These are phyloP conservation scores for Halcyon leucocephala DNA, from an alignment of 2,797 vertebrate species.

Conservation along the genomic window DNA sequence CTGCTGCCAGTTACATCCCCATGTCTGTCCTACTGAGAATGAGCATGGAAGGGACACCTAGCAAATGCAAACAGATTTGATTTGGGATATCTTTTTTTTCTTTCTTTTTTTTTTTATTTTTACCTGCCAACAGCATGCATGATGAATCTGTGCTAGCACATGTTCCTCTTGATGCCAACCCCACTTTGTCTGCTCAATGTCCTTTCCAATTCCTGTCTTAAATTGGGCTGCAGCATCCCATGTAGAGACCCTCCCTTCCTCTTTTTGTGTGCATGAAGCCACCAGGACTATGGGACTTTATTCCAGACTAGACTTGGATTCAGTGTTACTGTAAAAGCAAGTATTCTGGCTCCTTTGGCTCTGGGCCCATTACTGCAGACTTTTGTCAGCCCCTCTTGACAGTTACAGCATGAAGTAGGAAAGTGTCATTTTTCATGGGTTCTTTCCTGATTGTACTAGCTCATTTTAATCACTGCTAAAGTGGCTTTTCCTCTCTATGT, in stretches of 20 bases:
- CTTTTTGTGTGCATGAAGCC: not conserved
- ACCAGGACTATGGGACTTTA: not conserved
- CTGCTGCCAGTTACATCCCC: not conserved
- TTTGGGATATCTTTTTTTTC: not conserved
- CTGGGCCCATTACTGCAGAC: not conserved
- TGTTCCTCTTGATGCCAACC: not conserved
- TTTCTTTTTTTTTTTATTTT: not conserved
- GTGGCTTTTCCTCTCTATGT: not conserved
- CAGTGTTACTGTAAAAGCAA: not conserved
- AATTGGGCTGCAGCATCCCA: not conserved
- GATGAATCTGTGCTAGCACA: conserved; percentile 9
- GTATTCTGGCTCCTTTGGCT: not conserved
- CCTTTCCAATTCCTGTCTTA: not conserved
- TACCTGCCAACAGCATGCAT: not conserved
- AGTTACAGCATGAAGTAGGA: not conserved
- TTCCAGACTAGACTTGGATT: not conserved
- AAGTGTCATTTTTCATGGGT: not conserved
- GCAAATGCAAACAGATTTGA: not conserved
- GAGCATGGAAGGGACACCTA: not conserved
- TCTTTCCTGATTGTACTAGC: not conserved
- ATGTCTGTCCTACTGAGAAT: not conserved
- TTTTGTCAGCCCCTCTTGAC: not conserved
- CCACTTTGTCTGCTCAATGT: conserved; percentile 9
- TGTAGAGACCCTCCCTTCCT: not conserved
- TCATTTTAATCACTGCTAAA: not conserved